Conservation (phyloP, 2,888 invertebrate genomes). For the Halictus ligatus region DNA sequence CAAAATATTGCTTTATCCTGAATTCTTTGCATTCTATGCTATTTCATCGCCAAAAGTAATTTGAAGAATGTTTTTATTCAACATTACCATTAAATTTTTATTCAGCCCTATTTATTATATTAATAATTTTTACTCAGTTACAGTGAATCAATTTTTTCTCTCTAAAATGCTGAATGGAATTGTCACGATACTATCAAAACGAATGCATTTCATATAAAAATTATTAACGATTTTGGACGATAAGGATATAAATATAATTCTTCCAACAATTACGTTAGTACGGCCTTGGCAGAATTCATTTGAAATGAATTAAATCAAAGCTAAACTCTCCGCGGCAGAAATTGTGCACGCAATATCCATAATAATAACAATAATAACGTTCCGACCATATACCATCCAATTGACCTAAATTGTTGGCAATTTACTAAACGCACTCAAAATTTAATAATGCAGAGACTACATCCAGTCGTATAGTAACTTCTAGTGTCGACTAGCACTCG, state of each 20-base stretch:
- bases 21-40: not conserved
- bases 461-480: not conserved
- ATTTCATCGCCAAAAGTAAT: not conserved
- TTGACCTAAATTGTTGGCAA: not conserved
- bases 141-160: not conserved
- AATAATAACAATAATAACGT: not conserved
- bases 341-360: not conserved
- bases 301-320: not conserved
- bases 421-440: not conserved
- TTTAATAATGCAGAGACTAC: not conserved
- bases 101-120: no score
- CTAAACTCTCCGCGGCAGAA: not conserved
- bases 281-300: no score
- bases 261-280: not conserved
- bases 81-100: no score
- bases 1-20: not conserved
- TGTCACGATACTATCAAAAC: no score
- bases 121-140: not conserved
- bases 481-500: not conserved
- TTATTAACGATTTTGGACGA: no score
- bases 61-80: no score
- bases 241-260: not conserved
- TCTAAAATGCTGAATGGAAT: no score
- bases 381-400: not conserved
- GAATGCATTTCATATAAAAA: no score